Conservation (phyloP, 1,140 invertebrate genomes). For the Drosophila orosa region DNA sequence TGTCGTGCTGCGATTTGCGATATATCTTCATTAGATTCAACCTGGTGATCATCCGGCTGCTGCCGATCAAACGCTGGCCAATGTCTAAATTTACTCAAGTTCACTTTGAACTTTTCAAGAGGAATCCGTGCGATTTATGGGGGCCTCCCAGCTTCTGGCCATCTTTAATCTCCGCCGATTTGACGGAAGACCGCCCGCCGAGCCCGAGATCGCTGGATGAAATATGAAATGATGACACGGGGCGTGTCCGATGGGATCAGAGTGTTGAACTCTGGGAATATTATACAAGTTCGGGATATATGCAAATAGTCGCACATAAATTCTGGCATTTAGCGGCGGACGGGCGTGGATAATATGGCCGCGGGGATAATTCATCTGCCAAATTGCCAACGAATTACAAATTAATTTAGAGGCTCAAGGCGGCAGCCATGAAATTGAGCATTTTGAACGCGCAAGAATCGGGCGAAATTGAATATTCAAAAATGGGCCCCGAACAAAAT, state of each 20-base stretch:
- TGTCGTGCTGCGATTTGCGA: slow-evolving; percentile 48
- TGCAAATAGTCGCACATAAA: slow-evolving; percentile 71
- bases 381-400: slow-evolving; percentile 80
- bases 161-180: slow-evolving; percentile 50
- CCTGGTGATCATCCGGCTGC: slow-evolving; percentile 9
- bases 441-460: slow-evolving; percentile 51
- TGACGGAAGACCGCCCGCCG: slow-evolving; percentile 40
- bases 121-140: slow-evolving; percentile 54
- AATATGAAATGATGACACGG: slow-evolving; percentile 51
- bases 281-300: slow-evolving; percentile 1
- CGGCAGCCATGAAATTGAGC: slow-evolving; percentile 60
- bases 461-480: slow-evolving; percentile 76
- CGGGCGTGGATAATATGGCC: slow-evolving; percentile 41
- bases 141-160: slow-evolving; percentile 48
- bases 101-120: slow-evolving; percentile 66
- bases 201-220: slow-evolving; percentile 14
- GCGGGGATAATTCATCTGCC: slow-evolving; percentile 68
- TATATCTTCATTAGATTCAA: slow-evolving; percentile 55
- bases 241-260: slow-evolving; percentile 11
- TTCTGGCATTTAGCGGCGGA: slow-evolving; percentile 42
- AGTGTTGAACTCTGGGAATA: slow-evolving; percentile 25
- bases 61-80: slow-evolving; percentile 38
- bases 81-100: slow-evolving; percentile 52
- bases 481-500: slow-evolving; percentile 71
- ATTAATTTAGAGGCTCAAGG: slow-evolving; percentile 71